Evolutionary conservation across 2,113 vertebrate species (phyloP), one percentile per base, ranked within the genome.

Genomic region (Penelope pileata): DNA sequence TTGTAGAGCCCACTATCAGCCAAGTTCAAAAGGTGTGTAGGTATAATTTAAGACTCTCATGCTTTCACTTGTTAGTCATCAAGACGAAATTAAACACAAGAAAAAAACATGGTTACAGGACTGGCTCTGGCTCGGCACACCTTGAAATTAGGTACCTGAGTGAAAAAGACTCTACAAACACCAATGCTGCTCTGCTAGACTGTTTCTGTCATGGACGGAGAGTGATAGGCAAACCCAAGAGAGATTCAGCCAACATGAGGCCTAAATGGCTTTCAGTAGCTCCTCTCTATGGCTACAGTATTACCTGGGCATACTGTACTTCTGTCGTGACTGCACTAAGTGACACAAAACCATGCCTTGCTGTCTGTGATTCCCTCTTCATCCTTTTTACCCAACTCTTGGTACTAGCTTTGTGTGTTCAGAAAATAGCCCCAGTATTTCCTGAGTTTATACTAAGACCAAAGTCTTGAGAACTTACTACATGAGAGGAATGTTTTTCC

Each of bases 51-150:
- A 86, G 51, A 26, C 38, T 86, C 78, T 88, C 15, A n/a, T 10
- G 21, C 29, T 94, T 94, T 88, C 85, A 73, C 38, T 87, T 92
- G 42, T 69, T 92, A 85, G 62, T 75, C 69, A 58, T 86, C 75
- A 70, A 85, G 48, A 91, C 30, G 29, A 77, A 94, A 93, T 80
- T 69, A 89, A 83, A 12, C 63, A 77, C 0, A 0, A 69, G 62
- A 47, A 80, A 72, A 53, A 80, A 43, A 68, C 6, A 26, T 6
- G 2, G n/a, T 82, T 60, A 58, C 40, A 58, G 81, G 77, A 45
- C 48, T 62, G 45, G 4, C 36, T 92, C 27, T 0, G 1, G 34
- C 59, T 63, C 1, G 3, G 1, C 14, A 34, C 0, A 0, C 30
- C 63, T 86, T 92, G 54, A 75, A 70, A 82, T 88, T 13, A 68